phyloP scores from a whole-genome alignment of 2,797 vertebrate species.

The Tokudaia muenninki region DNA sequence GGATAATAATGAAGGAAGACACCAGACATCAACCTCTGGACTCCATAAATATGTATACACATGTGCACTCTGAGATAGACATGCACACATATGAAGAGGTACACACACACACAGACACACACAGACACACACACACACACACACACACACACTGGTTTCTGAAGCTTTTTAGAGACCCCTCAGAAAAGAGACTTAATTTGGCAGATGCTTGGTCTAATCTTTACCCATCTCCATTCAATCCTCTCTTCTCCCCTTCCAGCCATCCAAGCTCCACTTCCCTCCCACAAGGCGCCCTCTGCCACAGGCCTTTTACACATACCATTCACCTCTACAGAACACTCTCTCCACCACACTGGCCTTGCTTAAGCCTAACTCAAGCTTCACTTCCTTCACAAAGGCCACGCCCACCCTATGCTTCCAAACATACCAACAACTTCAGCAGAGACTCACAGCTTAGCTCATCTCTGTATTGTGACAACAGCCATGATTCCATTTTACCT shows the following conservation, averaged over 20 bases:
- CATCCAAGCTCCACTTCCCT: neutral
- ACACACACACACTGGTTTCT: neutral
- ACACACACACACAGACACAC: neutral
- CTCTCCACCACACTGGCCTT: neutral
- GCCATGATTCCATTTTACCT: neutral
- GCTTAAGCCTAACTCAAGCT: neutral
- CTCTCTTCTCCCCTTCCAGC: neutral
- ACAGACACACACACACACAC: neutral
- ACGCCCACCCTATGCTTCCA: neutral
- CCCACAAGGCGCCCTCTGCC: neutral
- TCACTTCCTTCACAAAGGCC: neutral
- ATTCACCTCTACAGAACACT: neutral
- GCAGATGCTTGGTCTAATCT: neutral
- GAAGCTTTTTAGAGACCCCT: neutral
- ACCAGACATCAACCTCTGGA: neutral
- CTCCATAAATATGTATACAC: neutral
- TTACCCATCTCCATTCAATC: neutral
- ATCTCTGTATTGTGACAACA: neutral
- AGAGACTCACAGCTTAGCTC: neutral
- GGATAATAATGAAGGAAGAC: neutral
- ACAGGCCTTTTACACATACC: constrained; percentile 29
- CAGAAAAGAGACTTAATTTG: neutral
- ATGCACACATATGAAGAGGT: neutral
- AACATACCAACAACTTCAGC: neutral
- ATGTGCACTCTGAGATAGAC: neutral